Evolutionary conservation across 2,797 vertebrate species (phyloP), one percentile per base, ranked within the genome.

Genomic region (Thripadectes ignobilis): DNA sequence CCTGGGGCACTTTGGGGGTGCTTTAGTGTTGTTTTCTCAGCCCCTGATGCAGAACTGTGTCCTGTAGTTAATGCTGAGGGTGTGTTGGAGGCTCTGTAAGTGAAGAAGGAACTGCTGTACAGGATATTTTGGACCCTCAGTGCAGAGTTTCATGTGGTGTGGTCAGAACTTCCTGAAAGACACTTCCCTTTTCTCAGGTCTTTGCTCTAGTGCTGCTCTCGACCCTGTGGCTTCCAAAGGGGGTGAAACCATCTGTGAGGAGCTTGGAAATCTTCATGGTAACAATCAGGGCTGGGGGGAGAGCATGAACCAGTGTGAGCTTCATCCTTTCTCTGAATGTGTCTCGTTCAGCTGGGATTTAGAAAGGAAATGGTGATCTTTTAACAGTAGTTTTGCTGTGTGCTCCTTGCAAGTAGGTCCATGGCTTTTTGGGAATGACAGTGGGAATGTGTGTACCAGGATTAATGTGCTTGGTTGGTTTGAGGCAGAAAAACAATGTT

Each of bases 1-100:
- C 26, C 49, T 51, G 39, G 29, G 30, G 59, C 18, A 9, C 36
- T 43, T 13, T 14, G 14, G 27, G 34, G 34, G 23, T 24, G 32
- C 7, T 12, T 9, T 24, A 2, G 7, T 29, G 6, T 18, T 49
- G 10, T 30, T 51, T 55, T 34, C n/a, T 29, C 7, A 0, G 46
- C 24, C 3, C 26, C 66, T n/a, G 34, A 21, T 51, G 41, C 52
- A 3, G 4, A 9, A 1, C 30, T 45, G 48, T 58, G 49, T 8
- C 34, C 58, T 79, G 80, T 2, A 59, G 63, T 6, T 34, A 18
- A 9, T 55, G 55, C 77, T 38, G 43, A 8, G 52, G 68, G 29
- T 32, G 1, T 39, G 68, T 43, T 65, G 68, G 17, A 68, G 63
- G 0, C 30, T 19, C n/a, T 59, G 34, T 6, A 21, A 34, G 21